These are phyloP conservation scores for Hippocampus comes DNA, from an alignment of 2,113 vertebrate species.

Conservation along the genomic window DNA sequence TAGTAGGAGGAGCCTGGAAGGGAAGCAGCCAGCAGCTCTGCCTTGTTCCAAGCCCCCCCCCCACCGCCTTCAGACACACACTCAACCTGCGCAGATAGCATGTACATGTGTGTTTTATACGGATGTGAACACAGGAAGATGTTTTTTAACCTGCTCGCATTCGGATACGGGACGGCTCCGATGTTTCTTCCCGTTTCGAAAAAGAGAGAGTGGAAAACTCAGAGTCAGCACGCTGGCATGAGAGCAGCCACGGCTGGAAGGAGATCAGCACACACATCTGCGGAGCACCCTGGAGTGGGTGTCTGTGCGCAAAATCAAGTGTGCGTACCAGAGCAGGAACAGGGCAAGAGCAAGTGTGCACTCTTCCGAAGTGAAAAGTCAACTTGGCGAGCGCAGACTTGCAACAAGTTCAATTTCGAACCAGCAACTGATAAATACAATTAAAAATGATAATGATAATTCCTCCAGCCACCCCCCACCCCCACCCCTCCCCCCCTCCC, in stretches of 20 bases:
- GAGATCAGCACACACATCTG: conserved; percentile 68
- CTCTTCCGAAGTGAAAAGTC: not conserved
- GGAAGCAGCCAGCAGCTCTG: not conserved
- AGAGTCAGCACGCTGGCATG: conserved; percentile 68
- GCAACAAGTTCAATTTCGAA: conserved; percentile 3
- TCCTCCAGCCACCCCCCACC: not conserved
- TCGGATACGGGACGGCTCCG: conserved; percentile 49
- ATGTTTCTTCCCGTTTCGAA: conserved; percentile 65
- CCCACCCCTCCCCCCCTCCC: too few relatives aligned
- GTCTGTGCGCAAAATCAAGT: conserved; percentile 20
- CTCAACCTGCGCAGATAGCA: not conserved
- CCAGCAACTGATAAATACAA: not conserved
- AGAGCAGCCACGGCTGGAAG: conserved; percentile 57
- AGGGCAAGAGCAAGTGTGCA: conserved; percentile 5
- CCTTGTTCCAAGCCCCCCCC: not conserved
- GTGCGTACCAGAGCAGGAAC: conserved; percentile 17
- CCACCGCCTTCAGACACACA: not conserved
- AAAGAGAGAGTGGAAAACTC: conserved; percentile 67
- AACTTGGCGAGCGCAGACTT: not conserved
- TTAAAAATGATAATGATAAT: not conserved
- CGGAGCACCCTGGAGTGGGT: conserved; percentile 33
- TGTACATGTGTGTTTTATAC: not conserved
- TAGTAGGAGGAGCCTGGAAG: not conserved
- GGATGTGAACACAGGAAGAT: not conserved
- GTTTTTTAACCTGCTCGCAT: conserved; percentile 34